These are phyloP conservation scores for Brachypalpus laphriformis DNA, from an alignment of 2,888 invertebrate genomes.

Conservation along the genomic window DNA sequence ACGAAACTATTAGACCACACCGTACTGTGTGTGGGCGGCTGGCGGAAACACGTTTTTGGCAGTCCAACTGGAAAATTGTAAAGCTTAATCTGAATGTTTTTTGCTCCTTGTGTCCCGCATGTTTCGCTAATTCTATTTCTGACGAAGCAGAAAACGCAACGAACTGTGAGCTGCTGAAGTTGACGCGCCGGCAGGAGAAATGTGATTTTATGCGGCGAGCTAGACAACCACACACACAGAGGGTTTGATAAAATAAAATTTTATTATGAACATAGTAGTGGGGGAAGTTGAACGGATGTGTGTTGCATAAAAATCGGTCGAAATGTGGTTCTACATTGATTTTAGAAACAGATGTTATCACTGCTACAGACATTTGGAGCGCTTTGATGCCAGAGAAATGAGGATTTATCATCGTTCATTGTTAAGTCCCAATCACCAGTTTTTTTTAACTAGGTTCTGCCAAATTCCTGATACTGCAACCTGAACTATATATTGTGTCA, in stretches of 20 bases:
- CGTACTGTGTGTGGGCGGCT: neutral
- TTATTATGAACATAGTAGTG: neutral
- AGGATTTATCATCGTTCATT: too few species aligned
- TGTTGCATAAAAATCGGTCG: neutral
- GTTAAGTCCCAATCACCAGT: too few species aligned
- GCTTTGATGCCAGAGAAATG: too few species aligned
- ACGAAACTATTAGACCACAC: constrained; percentile 31
- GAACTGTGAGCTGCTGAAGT: constrained; percentile 10
- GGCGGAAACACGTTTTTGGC: constrained; percentile 53
- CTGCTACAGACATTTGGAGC: neutral
- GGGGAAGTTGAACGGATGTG: neutral
- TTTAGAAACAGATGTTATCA: neutral
- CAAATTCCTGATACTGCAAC: too few species aligned
- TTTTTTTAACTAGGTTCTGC: too few species aligned
- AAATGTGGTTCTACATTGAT: neutral
- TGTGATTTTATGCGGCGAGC: neutral
- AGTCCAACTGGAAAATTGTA: constrained; percentile 63
- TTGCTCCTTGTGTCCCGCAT: neutral
- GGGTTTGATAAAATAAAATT: constrained; percentile 31
- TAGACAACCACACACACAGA: neutral
- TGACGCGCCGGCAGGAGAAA: neutral
- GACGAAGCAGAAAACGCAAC: constrained; percentile 42
- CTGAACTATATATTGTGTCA: too few species aligned
- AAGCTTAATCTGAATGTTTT: constrained; percentile 52
- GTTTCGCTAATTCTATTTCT: constrained; percentile 3